Evolutionary conservation across 92 coral and sea anemone species (phyloP).

Genomic region (Pocillopora grandis): DNA sequence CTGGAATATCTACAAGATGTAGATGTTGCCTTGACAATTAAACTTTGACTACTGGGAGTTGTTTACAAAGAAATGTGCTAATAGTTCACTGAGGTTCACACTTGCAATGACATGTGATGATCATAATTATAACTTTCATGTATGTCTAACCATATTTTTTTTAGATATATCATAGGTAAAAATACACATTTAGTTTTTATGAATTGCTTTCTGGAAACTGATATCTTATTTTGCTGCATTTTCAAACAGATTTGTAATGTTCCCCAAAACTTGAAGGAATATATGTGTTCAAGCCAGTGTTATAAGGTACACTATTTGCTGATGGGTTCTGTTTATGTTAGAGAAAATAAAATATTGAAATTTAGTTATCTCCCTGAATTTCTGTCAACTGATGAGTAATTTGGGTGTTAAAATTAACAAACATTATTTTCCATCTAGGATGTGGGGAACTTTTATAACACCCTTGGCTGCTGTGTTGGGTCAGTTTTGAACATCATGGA

Average conservation of each 20-base stretch:
- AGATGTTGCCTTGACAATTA: too few species aligned
- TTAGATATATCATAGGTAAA: neutral
- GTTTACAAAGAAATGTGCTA: too few species aligned
- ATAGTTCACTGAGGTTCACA: too few species aligned
- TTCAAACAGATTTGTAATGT: slow-evolving; percentile 8
- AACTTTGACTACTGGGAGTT: too few species aligned
- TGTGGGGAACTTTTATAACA: neutral
- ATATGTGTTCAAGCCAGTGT: neutral
- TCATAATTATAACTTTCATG: too few species aligned
- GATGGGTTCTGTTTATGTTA: too few species aligned
- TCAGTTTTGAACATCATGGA: slow-evolving; percentile 26
- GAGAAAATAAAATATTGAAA: too few species aligned
- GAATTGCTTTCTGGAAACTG: neutral
- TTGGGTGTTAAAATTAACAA: neutral
- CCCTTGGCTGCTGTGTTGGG: slow-evolving; percentile 30
- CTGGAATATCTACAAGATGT: too few species aligned
- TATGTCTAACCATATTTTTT: too few species aligned
- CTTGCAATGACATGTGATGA: too few species aligned
- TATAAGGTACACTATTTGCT: neutral
- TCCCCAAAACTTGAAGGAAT: neutral
- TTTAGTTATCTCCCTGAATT: too few species aligned
- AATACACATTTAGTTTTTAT: neutral
- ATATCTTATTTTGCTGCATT: neutral
- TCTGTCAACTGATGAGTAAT: neutral
- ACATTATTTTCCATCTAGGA: slow-evolving; percentile 5